Evolutionary conservation across 2,113 vertebrate species (phyloP), one percentile per base, ranked within the genome.

Genomic region (Kryptolebias marmoratus): DNA sequence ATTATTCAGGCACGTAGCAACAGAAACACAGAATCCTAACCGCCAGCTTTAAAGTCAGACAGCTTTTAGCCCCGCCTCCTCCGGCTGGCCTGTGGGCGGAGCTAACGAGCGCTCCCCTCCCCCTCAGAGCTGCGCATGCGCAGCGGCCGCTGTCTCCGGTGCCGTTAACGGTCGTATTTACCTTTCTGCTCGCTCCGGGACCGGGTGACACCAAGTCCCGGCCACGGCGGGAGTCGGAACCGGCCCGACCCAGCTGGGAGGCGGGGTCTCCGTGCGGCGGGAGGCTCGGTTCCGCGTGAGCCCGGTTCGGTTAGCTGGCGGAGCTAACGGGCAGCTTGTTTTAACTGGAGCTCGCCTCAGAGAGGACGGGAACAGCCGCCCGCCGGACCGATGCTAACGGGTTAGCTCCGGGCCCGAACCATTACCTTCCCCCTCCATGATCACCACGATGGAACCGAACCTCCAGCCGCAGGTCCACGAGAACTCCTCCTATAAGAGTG

Each of bases 401-500:
- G 76, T 68, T 77, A 82, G 68, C 75, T 54, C 56, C 64, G 30
- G 85, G 77, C 85, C 83, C 6, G 73, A 65, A 42, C 60, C 73
- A 77, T 15, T 59, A 22, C 62, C 56, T 2, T 16, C 31, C 22
- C 42, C 27, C 56, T 66, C 62, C 27, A 75, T 85, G 78, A 31
- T 78, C 65, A 60, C 56, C 0, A 90, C 90, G 88, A 88, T 61
- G 58, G 54, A 56, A 14, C 54, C 54, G 27, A 55, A 30, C 54
- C 50, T 49, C 48, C 75, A 84, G 59, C 79, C 80, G 0, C 84
- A 84, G 22, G 76, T 89, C 44, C 54, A 71, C 1, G 89, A 91
- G 36, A 87, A 85, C 84, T 74, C 88, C 4, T 92, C 88, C 6
- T 92, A 91, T 45, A 92, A 91, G 63, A 92, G 91, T 92, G 59